These are phyloP conservation scores for Styela plicata DNA, from an alignment of 23 tunicate species.

Conservation along the genomic window DNA sequence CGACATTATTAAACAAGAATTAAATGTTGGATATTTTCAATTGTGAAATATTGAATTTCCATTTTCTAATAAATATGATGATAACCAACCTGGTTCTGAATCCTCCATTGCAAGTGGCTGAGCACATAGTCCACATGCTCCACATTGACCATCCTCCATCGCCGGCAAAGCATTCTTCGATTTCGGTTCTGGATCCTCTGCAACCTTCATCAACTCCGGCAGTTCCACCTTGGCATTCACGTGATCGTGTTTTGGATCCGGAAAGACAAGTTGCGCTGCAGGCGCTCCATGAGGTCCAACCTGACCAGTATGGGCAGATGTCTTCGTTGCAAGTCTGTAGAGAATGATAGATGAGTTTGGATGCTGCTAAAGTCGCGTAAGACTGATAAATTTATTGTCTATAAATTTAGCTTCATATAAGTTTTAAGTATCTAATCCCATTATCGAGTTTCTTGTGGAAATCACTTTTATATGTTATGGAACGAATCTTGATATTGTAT, in stretches of 20 bases:
- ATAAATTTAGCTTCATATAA: too few species aligned
- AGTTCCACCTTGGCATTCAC: slow-evolving; percentile 66
- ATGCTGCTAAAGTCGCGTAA: too few species aligned
- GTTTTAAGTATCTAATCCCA: too few species aligned
- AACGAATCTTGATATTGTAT: too few species aligned
- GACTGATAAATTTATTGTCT: too few species aligned
- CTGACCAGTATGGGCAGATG: slow-evolving; percentile 85
- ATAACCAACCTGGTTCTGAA: slow-evolving; percentile 28
- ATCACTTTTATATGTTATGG: too few species aligned
- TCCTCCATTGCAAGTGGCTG: slow-evolving; percentile 88
- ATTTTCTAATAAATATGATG: neutral
- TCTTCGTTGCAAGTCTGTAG: slow-evolving; percentile 50
- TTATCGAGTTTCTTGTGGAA: too few species aligned
- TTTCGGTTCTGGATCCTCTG: slow-evolving; percentile 35
- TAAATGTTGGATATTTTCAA: too few species aligned
- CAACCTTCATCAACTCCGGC: slow-evolving; percentile 52
- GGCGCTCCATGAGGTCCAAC: slow-evolving; percentile 74
- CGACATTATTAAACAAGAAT: neutral
- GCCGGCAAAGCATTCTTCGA: slow-evolving; percentile 53
- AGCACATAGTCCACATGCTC: slow-evolving; percentile 57
- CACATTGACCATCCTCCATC: slow-evolving; percentile 52
- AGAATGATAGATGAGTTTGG: too few species aligned
- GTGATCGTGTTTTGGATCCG: slow-evolving; percentile 42
- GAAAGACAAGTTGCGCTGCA: slow-evolving; percentile 85
- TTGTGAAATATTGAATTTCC: neutral